These are phyloP conservation scores for Psittacula echo DNA, from an alignment of 2,797 vertebrate species.

Conservation along the genomic window DNA sequence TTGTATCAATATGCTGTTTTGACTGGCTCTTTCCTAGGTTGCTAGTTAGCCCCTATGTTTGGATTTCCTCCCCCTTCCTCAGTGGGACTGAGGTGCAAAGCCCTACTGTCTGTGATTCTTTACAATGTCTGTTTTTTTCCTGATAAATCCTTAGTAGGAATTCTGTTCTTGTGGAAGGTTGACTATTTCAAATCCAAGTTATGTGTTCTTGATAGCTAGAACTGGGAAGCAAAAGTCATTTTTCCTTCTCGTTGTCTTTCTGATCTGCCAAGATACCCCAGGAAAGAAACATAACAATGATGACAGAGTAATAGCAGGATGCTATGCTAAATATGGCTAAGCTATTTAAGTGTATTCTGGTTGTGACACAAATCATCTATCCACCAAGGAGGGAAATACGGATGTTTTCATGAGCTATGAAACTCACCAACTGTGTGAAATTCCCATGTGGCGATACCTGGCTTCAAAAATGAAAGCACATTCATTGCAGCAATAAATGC, in stretches of 20 bases:
- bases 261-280: neutral
- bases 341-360: neutral
- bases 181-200: neutral
- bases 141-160: neutral
- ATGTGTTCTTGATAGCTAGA: fast-evolving
- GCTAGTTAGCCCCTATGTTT: neutral
- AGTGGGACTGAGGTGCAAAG: neutral
- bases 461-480: neutral
- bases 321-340: neutral
- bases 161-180: fast-evolving
- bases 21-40: neutral
- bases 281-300: fast-evolving
- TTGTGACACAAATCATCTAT: neutral
- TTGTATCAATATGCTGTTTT: neutral
- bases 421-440: neutral
- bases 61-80: neutral
- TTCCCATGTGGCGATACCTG: neutral
- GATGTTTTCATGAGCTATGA: neutral
- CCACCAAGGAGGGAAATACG: neutral
- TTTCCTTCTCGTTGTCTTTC: neutral
- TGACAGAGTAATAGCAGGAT: neutral
- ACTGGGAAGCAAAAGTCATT: neutral
- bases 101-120: neutral
- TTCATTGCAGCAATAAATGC: conserved; percentile 28
- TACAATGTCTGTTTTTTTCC: neutral